phyloP scores from a whole-genome alignment of 2,797 vertebrate genomes.

The Malacoraja senta region DNA sequence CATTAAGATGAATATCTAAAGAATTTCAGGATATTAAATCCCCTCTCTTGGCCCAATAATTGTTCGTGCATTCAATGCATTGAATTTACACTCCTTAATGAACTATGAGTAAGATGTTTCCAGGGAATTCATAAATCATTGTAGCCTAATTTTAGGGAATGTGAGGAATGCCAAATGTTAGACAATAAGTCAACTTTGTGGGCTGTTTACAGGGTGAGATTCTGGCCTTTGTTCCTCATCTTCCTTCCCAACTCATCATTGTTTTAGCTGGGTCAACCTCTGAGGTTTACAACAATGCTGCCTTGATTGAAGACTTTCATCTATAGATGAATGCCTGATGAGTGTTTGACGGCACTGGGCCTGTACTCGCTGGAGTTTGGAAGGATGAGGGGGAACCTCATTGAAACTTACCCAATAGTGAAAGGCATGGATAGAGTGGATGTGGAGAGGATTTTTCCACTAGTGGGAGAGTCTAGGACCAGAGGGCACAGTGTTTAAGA shows the following conservation, averaged over 20 bases:
- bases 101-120: not conserved
- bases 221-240: not conserved
- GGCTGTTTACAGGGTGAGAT: not conserved
- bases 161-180: not conserved
- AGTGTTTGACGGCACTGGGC: too few species aligned
- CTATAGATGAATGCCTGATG: too few species aligned
- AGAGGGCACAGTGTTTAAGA: too few species aligned
- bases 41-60: not conserved
- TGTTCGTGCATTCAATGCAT: not conserved
- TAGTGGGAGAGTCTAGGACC: too few species aligned
- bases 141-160: slow-evolving; percentile 18
- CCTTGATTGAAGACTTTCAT: too few species aligned
- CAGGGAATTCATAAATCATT: not conserved
- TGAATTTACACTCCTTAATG: not conserved
- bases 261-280: not conserved
- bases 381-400: too few species aligned
- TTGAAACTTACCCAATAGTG: too few species aligned
- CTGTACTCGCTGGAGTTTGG: too few species aligned
- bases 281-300: too few species aligned
- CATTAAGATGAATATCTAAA: slow-evolving; percentile 17
- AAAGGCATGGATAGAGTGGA: too few species aligned
- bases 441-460: too few species aligned
- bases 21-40: slow-evolving; percentile 17
- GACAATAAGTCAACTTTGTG: not conserved
- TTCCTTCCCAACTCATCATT: not conserved